Evolutionary conservation across 2,797 vertebrate species (phyloP), one percentile per base, ranked within the genome.

Genomic region (Cottoperca gobio): DNA sequence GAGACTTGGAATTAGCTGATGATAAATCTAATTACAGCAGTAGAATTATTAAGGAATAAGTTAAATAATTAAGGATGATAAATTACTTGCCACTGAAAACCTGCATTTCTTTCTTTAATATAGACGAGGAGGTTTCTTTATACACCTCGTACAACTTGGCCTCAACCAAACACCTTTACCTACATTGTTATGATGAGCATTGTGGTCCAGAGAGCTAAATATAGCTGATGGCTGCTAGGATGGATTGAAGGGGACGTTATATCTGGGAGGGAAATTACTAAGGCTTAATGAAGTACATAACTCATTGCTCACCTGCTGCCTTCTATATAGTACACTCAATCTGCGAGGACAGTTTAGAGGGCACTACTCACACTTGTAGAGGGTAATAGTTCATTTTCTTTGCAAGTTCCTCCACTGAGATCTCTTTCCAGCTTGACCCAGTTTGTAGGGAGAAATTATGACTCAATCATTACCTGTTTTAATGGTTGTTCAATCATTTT

Each of bases 261-360:
- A 92, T 91, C 87, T 88, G 66, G 70, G 79, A 90, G 86, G 89
- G 88, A 92, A 92, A 92, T 93, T 80, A 91, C 90, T 89, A 82
- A 65, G 86, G 87, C 91, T 88, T 92, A 94, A 94, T 94, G 88
- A 93, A 92, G 88, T 90, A 90, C 88, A 92, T 94, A 92, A 93
- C 86, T 92, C 91, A 93, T 69, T 82, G 90, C 83, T 87, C 89
- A 82, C 88, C 86, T 82, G 85, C 83, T 88, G 78, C 87, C 73
- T 69, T 84, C 77, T 85, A 63, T 81, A 78, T 73, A 68, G 83
- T 80, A 54, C 81, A 86, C 64, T 73, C 83, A 87, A 70, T 90
- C 82, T 89, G 74, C 3, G 48, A 86, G 85, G 90, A 88, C 87
- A 84, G 75, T 73, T 87, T 90, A 84, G 89, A 92, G 93, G 90